Evolutionary conservation across 2,113 vertebrate genomes (phyloP), one percentile per base, ranked within the genome.

Genomic region (Protomyctophum bolini): DNA sequence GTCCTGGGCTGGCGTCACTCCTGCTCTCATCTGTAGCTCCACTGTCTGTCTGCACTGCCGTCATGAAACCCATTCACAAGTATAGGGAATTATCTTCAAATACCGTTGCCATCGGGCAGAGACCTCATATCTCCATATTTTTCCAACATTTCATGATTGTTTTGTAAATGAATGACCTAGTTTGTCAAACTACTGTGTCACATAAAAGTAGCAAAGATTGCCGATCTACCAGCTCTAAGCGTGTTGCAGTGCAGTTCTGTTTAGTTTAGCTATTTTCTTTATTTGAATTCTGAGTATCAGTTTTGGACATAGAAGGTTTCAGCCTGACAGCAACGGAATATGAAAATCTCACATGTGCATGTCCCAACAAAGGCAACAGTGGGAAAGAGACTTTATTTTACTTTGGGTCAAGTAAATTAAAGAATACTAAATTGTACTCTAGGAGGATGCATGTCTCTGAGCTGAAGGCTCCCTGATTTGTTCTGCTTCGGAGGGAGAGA

Each of bases 401-500:
- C 33, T 41, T 41, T 3, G 33, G 33, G 33, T 41, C 33, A 58
- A 46, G 65, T 58, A 46, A 71, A 80, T 72, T 1, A 6, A 54
- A 54, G 51, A 68, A 5, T 41, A 41, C 1, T 41, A 41, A 21
- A 21, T 21, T 41, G 5, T 41, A 72, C 63, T 2, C 8, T 52
- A 67, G 10, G 8, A n/a, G 51, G 12, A 69, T 72, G n/a, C 66
- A 46, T 68, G 51, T 54, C 51, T 83, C 68, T 74, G 54, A 56
- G 65, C 68, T 74, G 28, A 62, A 15, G 54, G 65, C 49, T 29
- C 79, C 64, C 72, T 76, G 63, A 79, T 82, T 70, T 68, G 55
- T 80, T 62, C 52, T 56, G 79, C 72, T 76, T 77, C 59, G 47
- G 79, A 83, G 72, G 82, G 58, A 74, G 82, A 81, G 33, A 41